Evolutionary conservation across 1,140 invertebrate species (phyloP), one percentile per base, ranked within the genome.

Genomic region (Thaumetopoea pityocampa): DNA sequence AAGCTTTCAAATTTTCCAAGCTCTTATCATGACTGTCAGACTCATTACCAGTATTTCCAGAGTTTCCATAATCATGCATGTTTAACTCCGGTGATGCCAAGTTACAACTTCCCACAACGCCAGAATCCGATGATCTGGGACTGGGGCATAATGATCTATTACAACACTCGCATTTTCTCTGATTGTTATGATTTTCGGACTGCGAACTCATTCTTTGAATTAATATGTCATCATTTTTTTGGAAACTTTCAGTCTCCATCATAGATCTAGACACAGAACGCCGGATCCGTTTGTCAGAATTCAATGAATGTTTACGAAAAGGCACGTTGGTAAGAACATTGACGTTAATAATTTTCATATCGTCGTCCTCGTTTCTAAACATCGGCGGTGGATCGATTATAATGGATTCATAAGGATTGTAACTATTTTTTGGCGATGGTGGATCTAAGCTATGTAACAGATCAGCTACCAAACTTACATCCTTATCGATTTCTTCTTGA

Each of bases 61-160:
- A 45, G 19, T 42, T 45, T 4, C 54, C 30, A 38, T 67, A 78
- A 34, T 82, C 79, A 27, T 69, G 69, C 60, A 74, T 67, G 11
- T 84, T 85, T 42, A 77, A 83, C 64, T 91, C 90, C 1, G 90
- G 90, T 1, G 90, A 91, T 7, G 90, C 87, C 30, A 93, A 82
- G 19, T 89, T 90, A 62, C 89, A 93, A 66, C 92, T 93, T 12
- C 93, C 93, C 2, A 92, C 93, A 80, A 95, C 92, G 9, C 94
- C 94, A 0, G 92, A 93, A 68, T 95, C 94, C 3, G 92, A 93
- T 2, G 94, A 95, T 40, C 90, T 73, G 0, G 89, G 89, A 67
- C 89, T 91, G 8, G 89, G 87, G 48, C 87, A 89, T 36, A 86
- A 59, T 3, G 86, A 88, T 42, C 86, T 85, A 40, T 88, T 85